phyloP scores from a whole-genome alignment of 1,140 invertebrate genomes.

The Pogonognathellus flavescens region DNA sequence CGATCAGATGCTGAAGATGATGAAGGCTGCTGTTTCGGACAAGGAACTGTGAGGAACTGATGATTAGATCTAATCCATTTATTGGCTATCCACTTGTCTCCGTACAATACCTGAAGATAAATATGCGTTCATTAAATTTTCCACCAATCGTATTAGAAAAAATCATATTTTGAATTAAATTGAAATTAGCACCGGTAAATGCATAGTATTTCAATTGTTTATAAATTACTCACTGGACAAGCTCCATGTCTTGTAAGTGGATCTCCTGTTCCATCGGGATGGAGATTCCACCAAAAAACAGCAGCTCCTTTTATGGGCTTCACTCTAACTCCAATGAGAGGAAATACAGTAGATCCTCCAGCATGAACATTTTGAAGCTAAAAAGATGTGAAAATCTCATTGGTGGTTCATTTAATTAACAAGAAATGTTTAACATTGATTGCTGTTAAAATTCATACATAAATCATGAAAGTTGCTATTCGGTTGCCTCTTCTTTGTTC shows the following conservation, averaged over 20 bases:
- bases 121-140: neutral
- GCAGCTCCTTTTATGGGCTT: slow-evolving; percentile 92
- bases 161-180: neutral
- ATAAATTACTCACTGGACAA: slow-evolving; percentile 80
- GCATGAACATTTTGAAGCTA: slow-evolving; percentile 70
- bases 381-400: slow-evolving; percentile 55
- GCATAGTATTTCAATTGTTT: neutral
- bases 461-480: slow-evolving; percentile 74
- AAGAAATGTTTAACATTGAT: neutral
- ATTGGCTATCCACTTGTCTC: slow-evolving; percentile 88
- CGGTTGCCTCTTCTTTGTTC: slow-evolving; percentile 71
- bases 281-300: slow-evolving; percentile 96
- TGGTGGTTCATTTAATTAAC: neutral
- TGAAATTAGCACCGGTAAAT: neutral
- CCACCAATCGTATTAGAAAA: neutral
- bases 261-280: slow-evolving; percentile 93
- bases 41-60: slow-evolving; percentile 63
- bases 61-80: slow-evolving; percentile 67
- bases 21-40: slow-evolving; percentile 48
- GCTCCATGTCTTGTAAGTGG: slow-evolving; percentile 93
- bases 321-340: slow-evolving; percentile 83
- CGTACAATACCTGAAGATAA: slow-evolving; percentile 79
- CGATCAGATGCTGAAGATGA: neutral
- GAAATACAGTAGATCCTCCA: slow-evolving; percentile 96
- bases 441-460: slow-evolving; percentile 69